Conservation (phyloP, 2,797 vertebrate species). For the Characodon lateralis region DNA sequence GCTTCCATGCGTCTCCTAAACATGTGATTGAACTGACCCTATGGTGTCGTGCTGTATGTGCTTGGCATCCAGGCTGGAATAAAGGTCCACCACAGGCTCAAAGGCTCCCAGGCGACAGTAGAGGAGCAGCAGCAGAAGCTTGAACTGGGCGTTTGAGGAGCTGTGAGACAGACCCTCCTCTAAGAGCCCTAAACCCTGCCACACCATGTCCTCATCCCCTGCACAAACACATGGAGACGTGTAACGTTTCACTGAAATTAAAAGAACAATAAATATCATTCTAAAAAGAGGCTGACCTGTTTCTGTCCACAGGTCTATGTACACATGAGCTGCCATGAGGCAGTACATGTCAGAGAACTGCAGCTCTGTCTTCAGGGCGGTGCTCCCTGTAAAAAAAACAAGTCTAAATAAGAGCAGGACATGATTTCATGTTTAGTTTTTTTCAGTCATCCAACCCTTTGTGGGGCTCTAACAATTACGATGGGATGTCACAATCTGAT, state of each 20-base stretch:
- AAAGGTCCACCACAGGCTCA: slow-evolving; percentile 94
- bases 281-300: slow-evolving; percentile 78
- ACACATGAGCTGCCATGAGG: slow-evolving; percentile 93
- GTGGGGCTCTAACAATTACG: no score
- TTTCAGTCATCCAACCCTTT: not conserved
- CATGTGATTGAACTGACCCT: slow-evolving; percentile 81
- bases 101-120: slow-evolving; percentile 95
- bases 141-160: slow-evolving; percentile 95
- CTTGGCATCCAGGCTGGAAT: slow-evolving; percentile 96
- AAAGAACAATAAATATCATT: not conserved
- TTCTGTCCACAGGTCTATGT: slow-evolving; percentile 91
- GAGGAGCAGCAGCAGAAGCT: slow-evolving; percentile 94
- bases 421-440: not conserved
- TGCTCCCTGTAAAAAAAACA: slow-evolving; percentile 78
- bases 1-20: not conserved
- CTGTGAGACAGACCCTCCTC: slow-evolving; percentile 91
- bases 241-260: not conserved
- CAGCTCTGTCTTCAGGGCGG: slow-evolving; percentile 94
- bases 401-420: not conserved
- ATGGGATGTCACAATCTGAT: no score
- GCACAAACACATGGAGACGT: not conserved
- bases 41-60: slow-evolving; percentile 99
- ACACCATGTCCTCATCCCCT: slow-evolving; percentile 89
- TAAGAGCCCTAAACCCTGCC: slow-evolving; percentile 88
- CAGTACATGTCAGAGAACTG: slow-evolving; percentile 98